Base-by-base conservation (phyloP, 2,888 invertebrate genomes). In the Meandrusa payeni region DNA sequence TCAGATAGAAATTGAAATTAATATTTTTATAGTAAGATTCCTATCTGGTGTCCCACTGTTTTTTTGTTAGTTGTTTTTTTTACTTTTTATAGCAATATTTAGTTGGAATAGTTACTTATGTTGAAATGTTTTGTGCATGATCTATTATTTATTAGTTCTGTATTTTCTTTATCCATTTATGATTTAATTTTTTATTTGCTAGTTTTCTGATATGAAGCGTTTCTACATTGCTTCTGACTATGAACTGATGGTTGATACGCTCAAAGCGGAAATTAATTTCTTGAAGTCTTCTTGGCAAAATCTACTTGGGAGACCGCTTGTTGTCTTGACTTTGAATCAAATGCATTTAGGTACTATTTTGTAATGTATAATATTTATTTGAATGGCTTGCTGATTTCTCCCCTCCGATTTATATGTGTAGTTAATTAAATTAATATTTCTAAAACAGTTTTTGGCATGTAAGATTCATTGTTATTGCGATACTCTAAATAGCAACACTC, bases 171-270 rank as follows among this genome's bases (percentile, higher is more conserved):
- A 5, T 24, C 2, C 9, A 33, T 23, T 2, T 28, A 27, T 22
- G 41, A n/a, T n/a, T n/a, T n/a, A n/a, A n/a, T n/a, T n/a, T 59
- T 51, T 57, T 63, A 64, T 79, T 80, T 73, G 69, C 64, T 91
- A 99, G 98, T 96, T 97, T 91, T 96, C 97, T 91, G 99, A 99
- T 91, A 94, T 95, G 91, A 94, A 95, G 76, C 94, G 96, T 81
- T 98, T 98, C 93, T 99, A 99, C 94, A 95, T 98, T 79, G 97
- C 97, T 76, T 96, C 97, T 76, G 99, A 99, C 90, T 95, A 95
- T 88, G 97, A 97, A 87, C 93, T 99, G 89, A 94, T 98, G 94
- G 95, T 98, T 77, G 98, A 99, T 90, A 95, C 95, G 81, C 95
- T 97, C 90, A 97, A 97, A 90, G 95, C 96, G 64, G 97, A 98